These are phyloP conservation scores for Monochamus alternatus DNA, from an alignment of 2,888 invertebrate genomes.

Conservation along the genomic window DNA sequence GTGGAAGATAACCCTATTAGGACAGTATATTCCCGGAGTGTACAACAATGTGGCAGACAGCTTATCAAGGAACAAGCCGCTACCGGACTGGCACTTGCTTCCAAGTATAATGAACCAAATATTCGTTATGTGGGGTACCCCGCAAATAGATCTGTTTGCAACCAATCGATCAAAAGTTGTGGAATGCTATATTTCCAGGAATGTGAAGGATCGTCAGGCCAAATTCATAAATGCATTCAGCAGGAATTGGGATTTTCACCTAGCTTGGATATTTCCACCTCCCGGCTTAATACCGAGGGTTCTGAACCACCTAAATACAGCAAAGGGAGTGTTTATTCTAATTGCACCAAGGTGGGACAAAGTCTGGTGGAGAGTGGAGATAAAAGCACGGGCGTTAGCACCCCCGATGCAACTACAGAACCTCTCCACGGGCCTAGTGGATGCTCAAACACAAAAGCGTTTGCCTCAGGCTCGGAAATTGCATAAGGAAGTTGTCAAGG, in stretches of 20 bases:
- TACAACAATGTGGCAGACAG: slow-evolving; percentile 48
- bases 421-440: slow-evolving; percentile 4
- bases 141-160: slow-evolving; percentile 47
- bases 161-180: no score
- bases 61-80: slow-evolving; percentile 36
- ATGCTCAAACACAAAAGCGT: slow-evolving; percentile 25
- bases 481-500: no score
- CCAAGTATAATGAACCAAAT: slow-evolving; percentile 33
- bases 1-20: background rate
- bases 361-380: slow-evolving; percentile 50
- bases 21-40: slow-evolving; percentile 31
- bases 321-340: slow-evolving; percentile 50
- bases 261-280: slow-evolving; percentile 59
- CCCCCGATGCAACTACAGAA: background rate
- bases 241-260: slow-evolving; percentile 52
- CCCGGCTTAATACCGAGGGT: slow-evolving; percentile 52
- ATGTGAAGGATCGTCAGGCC: slow-evolving; percentile 37
- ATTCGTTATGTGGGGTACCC: slow-evolving; percentile 43
- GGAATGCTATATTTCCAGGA: no score
- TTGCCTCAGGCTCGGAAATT: slow-evolving; percentile 30
- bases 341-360: slow-evolving; percentile 56
- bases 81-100: slow-evolving; percentile 44
- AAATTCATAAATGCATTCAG: slow-evolving; percentile 51
- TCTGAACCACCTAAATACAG: slow-evolving; percentile 49
- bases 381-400: slow-evolving; percentile 2